Base-by-base conservation (phyloP, 2,797 vertebrate species). In the Esox masquinongy region DNA sequence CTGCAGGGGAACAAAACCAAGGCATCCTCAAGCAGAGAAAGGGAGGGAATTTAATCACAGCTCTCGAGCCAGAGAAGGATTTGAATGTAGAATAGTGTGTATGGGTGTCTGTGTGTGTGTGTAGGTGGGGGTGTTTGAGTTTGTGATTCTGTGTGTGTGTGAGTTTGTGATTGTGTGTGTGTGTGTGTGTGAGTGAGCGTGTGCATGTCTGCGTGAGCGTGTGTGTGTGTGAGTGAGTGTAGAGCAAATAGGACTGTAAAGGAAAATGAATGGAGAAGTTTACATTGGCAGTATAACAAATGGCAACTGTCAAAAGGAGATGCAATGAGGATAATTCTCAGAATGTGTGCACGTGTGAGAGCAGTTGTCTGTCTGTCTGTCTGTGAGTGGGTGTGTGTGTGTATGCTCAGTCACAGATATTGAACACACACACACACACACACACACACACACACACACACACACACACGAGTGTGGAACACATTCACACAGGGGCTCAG, bases 1-100 rank as follows among this genome's bases (percentile, higher is more conserved):
- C 77, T 77, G 91, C 78, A 80, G 76, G 86, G 86, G 87, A 89
- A 85, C 84, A 80, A 90, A 89, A 92, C 90, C 91, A 91, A 63
- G 61, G 12, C 24, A 26, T 39, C 39, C 51, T 43, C 36, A 0
- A 87, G 89, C 88, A 0, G 87, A 90, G 88, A 88, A 86, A 79
- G 77, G 84, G 39, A 43, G 39, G 9, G 82, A 84, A 90, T 90
- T 87, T 90, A 91, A 92, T 92, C 91, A 90, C 83, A 84, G 83
- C 82, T 88, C 79, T 56, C 19, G 79, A 84, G 85, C 85, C 83
- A 83, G 88, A 83, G 86, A 87, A 88, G 88, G 87, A 88, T 89
- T 85, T 89, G 89, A 91, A 92, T 91, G 88, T 88, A 89, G 88
- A 93, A 83, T 82, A 87, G 26, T 15, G 50, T 75, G 17, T 67